Evolutionary conservation across 2,888 invertebrate genomes (phyloP).

Genomic region (Volucella zonaria): DNA sequence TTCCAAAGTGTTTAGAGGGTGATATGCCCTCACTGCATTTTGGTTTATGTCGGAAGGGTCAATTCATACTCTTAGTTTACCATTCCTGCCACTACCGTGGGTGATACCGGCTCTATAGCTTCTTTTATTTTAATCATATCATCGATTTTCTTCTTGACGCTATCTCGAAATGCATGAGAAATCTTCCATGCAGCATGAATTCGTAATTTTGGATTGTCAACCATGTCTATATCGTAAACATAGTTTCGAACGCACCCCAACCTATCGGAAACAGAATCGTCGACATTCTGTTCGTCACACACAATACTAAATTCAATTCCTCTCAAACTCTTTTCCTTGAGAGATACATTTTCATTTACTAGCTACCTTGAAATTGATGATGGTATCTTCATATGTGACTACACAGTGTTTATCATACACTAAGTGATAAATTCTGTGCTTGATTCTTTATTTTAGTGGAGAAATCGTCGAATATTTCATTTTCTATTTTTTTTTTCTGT

Average conservation of each 20-base stretch:
- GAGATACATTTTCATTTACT: conserved; percentile 9
- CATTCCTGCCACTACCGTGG: too few relatives aligned
- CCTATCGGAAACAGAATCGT: conserved; percentile 20
- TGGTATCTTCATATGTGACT: conserved; percentile 3
- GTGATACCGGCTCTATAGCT: not conserved
- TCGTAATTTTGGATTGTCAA: conserved; percentile 34
- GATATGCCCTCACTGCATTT: conserved; percentile 14
- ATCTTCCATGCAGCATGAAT: conserved; percentile 42
- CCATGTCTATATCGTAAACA: conserved; percentile 52
- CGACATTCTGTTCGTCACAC: conserved; percentile 7
- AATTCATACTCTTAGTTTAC: conserved; percentile 1
- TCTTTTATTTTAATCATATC: conserved; percentile 13
- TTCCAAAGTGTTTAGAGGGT: conserved; percentile 7
- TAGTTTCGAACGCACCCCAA: conserved; percentile 57
- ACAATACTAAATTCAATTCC: conserved; percentile 9
- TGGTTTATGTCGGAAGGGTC: not conserved
- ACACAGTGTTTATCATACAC: conserved; percentile 2
- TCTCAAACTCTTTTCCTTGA: conserved; percentile 13
- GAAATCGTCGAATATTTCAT: too few relatives aligned
- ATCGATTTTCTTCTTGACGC: not conserved
- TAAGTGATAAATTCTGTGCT: too few relatives aligned
- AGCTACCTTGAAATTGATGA: not conserved
- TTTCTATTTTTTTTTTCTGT: too few relatives aligned
- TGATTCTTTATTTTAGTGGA: too few relatives aligned
- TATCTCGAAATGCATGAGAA: conserved; percentile 8